Conservation (phyloP, 1,140 invertebrate species). For the Plutomurus gul region DNA sequence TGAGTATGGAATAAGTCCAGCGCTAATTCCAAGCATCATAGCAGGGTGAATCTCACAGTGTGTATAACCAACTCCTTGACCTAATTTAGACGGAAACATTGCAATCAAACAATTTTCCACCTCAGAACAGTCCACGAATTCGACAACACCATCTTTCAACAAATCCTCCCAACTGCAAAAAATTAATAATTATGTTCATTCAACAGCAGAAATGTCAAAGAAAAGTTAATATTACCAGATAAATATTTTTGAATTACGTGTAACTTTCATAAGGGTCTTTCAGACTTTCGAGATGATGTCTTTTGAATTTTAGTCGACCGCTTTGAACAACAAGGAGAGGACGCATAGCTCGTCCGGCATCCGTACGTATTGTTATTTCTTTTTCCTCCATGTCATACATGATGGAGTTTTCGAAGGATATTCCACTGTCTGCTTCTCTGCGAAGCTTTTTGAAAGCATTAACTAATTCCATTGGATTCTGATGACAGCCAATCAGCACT, state of each 20-base stretch:
- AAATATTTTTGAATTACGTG: neutral
- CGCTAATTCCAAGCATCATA: conserved; percentile 97
- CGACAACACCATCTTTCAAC: conserved; percentile 93
- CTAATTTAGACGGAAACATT: conserved; percentile 76
- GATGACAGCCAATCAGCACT: conserved; percentile 96
- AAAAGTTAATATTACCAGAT: neutral
- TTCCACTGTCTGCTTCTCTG: conserved; percentile 89
- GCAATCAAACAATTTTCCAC: conserved; percentile 99
- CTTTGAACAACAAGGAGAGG: conserved; percentile 96
- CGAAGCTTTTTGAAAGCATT: conserved; percentile 90
- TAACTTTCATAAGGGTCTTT: neutral
- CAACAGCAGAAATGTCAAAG: neutral
- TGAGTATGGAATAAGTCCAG: conserved; percentile 98
- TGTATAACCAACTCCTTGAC: conserved; percentile 77
- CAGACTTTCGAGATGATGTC: neutral
- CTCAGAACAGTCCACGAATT: conserved; percentile 97
- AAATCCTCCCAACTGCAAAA: conserved; percentile 85
- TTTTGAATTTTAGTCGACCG: conserved; percentile 84
- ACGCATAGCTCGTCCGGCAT: conserved; percentile 95
- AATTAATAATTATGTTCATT: neutral
- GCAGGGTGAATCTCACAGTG: conserved; percentile 99
- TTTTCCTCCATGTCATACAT: conserved; percentile 93
- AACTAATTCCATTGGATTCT: conserved; percentile 96
- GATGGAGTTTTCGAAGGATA: conserved; percentile 98
- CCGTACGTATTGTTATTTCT: conserved; percentile 97